Evolutionary conservation across 2,797 vertebrate genomes (phyloP), one percentile per base, ranked within the genome.

Genomic region (Sparidentex hasta): DNA sequence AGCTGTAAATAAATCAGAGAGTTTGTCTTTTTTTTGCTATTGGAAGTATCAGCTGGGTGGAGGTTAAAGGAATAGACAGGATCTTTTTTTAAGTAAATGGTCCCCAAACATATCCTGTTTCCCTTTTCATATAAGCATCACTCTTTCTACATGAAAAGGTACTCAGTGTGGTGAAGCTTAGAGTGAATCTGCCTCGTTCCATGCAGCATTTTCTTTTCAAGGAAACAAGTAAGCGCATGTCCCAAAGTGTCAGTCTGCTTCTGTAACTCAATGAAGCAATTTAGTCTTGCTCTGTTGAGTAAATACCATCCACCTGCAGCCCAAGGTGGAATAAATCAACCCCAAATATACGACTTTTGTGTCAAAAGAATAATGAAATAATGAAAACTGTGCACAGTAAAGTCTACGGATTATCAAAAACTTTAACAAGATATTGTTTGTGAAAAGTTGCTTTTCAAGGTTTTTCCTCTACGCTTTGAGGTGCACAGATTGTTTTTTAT

Each of bases 1-100:
- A 52, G 66, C 52, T 63, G 44, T 18, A 4, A 73, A 61, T 56
- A 64, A 52, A 27, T 13, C 29, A 16, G 14, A 67, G 17, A n/a
- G 11, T 27, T 58, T 51, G n/a, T 27, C 61, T 27, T 47, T 59
- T n/a, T 71, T 56, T 41, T 66, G 3, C 25, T 12, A 7, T 51
- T 33, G 16, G 41, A 23, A 0, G 54, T 13, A 17, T n/a, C 27
- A 13, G 27, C 14, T 13, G 8, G 18, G 12, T 20, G 7, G 18
- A 21, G 14, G 57, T 68, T 62, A 48, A 75, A 69, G 50, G 43
- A 70, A 50, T 0, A 51, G 13, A 21, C 44, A 0, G 27, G 5
- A 8, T 33, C 33, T 33, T 33, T 6, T 33, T 33, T 33, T 33
- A 8, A 33, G 33, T 8, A 33, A 8, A 33, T 33, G 33, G 33